These are phyloP conservation scores for Procapra przewalskii DNA, from an alignment of 2,113 vertebrate genomes.

Conservation along the genomic window DNA sequence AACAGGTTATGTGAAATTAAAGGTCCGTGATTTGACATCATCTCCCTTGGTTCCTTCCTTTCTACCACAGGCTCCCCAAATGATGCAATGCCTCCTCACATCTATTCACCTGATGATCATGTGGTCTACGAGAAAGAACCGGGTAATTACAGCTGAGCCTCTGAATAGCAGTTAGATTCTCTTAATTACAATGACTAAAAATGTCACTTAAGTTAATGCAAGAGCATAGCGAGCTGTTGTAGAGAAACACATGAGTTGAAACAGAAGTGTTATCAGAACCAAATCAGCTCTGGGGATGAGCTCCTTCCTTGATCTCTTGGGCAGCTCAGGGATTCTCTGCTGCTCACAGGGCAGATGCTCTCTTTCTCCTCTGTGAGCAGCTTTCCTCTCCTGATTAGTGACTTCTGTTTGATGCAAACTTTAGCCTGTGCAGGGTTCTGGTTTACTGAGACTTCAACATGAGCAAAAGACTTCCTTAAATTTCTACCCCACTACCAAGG, in stretches of 20 bases:
- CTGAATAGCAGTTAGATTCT: background rate
- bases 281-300: background rate
- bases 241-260: background rate
- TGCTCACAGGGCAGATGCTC: background rate
- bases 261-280: background rate
- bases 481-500: background rate
- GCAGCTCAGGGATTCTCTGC: background rate
- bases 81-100: slow-evolving; percentile 73
- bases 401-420: background rate
- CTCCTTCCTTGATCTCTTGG: fast-evolving
- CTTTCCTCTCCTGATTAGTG: background rate
- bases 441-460: background rate
- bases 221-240: background rate
- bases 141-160: slow-evolving; percentile 64
- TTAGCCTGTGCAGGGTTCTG: background rate
- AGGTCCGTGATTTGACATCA: background rate
- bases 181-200: slow-evolving; percentile 28
- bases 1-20: background rate
- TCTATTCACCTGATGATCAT: slow-evolving; percentile 77
- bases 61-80: slow-evolving; percentile 75
- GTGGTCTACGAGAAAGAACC: slow-evolving; percentile 78
- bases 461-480: background rate
- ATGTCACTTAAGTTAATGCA: background rate
- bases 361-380: background rate
- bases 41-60: slow-evolving; percentile 18